These are phyloP conservation scores for Haliclystus octoradiatus DNA, from an alignment of 30 jellyfish, hydroid and myxozoan genomes.

Conservation along the genomic window DNA sequence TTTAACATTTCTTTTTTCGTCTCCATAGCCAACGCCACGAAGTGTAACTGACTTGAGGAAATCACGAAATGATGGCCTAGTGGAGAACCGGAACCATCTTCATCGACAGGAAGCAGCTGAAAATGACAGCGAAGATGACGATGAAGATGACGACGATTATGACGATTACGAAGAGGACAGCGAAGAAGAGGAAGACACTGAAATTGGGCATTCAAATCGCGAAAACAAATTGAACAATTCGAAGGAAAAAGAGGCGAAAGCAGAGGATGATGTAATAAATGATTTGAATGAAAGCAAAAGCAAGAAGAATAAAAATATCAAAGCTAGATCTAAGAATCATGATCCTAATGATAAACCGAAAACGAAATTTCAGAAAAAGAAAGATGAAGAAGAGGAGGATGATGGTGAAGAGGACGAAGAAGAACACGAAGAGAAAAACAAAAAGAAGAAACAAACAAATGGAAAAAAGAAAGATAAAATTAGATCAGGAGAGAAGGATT, in stretches of 20 bases:
- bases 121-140: conserved; percentile 15
- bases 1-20: not conserved
- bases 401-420: conserved; percentile 18
- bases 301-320: not conserved
- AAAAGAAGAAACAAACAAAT: not conserved
- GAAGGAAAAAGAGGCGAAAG: conserved; percentile 31
- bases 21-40: not conserved
- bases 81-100: too few species aligned
- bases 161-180: not conserved
- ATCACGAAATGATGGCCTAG: too few species aligned
- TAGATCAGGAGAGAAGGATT: too few species aligned
- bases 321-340: not conserved
- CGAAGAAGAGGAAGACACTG: conserved; percentile 2
- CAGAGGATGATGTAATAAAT: conserved; percentile 1
- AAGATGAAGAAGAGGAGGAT: conserved; percentile 1
- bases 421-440: not conserved
- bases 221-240: conserved; percentile 46
- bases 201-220: not conserved
- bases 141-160: conserved; percentile 11
- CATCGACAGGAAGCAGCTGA: conserved; percentile 19
- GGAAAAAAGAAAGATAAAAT: too few species aligned
- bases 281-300: conserved; percentile 1
- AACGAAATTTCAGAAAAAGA: not conserved
- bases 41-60: conserved; percentile 6
- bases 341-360: not conserved